Base-by-base conservation (phyloP, 1,140 invertebrate genomes). In the Eueides isabella region DNA sequence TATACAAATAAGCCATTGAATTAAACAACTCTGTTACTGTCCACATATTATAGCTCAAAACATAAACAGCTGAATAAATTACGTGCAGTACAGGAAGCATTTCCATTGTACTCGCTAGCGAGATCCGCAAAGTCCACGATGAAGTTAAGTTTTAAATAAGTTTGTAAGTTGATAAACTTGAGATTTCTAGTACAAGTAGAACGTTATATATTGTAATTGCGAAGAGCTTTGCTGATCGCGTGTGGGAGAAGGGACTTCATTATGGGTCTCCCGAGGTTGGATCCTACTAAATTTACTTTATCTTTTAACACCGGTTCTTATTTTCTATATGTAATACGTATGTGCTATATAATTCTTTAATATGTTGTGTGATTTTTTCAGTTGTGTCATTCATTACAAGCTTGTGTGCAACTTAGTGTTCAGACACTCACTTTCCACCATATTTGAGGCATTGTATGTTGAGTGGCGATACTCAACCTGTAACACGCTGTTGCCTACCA, bases 101-200 rank as follows among this genome's bases (percentile, higher is more conserved):
- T 26, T 26, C 23, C 19, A 55, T 55, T 23, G 48, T 55, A 11
- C 26, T 11, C 48, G 9, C 48, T 7, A 2, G 19, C 48, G n/a
- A n/a, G n/a, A 55, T 23, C n/a, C 48, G 48, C 48, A 55, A 26
- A 55, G 48, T 55, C 48, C 9, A 55, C 48, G 5, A 23, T 55
- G 9, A 55, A 55, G 48, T 55, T 55, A 55, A 55, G 48, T 55
- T 55, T 55, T 55, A 55, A 55, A 55, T 55, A 44, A 44, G n/a
- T 26, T 55, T 55, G 23, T 23, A 55, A 55, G 48, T 26, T 55
- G 48, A 55, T 55, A 26, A 55, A 55, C 23, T 55, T 55, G 19
- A 55, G 48, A 55, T 55, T 55, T 26, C 19, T 4, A 1, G 48
- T 23, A 55, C 23, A 55, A 55, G 23, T 26, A 26, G 48, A 55